phyloP scores from a whole-genome alignment of 1,140 invertebrate genomes.

The Nautilus pompilius region DNA sequence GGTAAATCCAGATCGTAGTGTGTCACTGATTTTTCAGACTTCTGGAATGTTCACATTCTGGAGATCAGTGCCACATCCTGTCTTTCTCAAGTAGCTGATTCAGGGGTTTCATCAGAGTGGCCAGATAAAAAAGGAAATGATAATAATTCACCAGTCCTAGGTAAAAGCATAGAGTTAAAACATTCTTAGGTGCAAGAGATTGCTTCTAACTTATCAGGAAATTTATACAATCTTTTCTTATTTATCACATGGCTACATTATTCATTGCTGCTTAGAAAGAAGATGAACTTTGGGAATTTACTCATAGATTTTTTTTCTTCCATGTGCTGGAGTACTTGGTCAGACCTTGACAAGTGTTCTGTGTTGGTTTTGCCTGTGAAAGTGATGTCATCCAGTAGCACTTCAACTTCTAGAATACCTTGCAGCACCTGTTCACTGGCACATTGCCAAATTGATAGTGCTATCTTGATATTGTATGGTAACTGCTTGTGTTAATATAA shows the following conservation, averaged over 20 bases:
- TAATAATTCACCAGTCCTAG: slow-evolving; percentile 23
- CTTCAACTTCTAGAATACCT: slow-evolving; percentile 20
- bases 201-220: slow-evolving; percentile 16
- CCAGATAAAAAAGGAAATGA: slow-evolving; percentile 19
- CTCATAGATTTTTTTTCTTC: neutral
- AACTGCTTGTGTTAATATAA: slow-evolving; percentile 55
- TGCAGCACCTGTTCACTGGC: slow-evolving; percentile 52
- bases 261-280: slow-evolving; percentile 8
- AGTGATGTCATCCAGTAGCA: slow-evolving; percentile 16
- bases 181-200: slow-evolving; percentile 11
- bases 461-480: slow-evolving; percentile 56
- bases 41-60: slow-evolving; percentile 14
- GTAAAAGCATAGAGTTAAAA: slow-evolving; percentile 13
- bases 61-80: slow-evolving; percentile 12
- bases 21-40: slow-evolving; percentile 13
- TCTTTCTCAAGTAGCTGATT: slow-evolving; percentile 13
- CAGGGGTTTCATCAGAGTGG: slow-evolving; percentile 12
- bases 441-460: slow-evolving; percentile 58
- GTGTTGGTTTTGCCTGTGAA: slow-evolving; percentile 4
- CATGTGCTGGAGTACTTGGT: slow-evolving; percentile 17
- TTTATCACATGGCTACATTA: slow-evolving; percentile 20
- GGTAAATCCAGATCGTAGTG: slow-evolving; percentile 11
- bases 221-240: slow-evolving; percentile 12
- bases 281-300: slow-evolving; percentile 16
- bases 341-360: slow-evolving; percentile 17